A percentile compares a stretch with the other conserved stretches of the same genome.
Evolutionary conservation across 2,888 invertebrate species (phyloP).

Genomic region (Stramonita haemastoma): DNA sequence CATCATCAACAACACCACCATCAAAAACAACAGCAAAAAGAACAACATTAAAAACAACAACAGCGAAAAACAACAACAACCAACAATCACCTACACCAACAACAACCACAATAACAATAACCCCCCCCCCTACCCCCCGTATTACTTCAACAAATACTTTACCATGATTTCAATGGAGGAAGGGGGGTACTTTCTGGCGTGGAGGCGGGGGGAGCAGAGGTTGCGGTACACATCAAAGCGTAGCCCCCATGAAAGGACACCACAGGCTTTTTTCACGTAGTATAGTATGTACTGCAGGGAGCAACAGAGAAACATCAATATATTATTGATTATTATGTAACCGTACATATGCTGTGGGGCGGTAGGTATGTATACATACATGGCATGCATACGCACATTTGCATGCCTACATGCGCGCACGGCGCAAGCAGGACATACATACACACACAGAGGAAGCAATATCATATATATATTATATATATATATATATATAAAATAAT

Average conservation of each 20-base stretch:
- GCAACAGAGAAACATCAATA: constrained; percentile 71
- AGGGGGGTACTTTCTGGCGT: constrained; percentile 89
- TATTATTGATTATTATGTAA: too few species aligned
- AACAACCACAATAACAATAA: too few species aligned
- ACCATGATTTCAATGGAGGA: constrained; percentile 95
- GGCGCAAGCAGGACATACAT: neutral
- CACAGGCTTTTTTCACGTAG: constrained; percentile 83
- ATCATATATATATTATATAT: too few species aligned
- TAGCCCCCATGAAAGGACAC: constrained; percentile 83
- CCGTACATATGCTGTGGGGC: too few species aligned
- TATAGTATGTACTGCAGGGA: constrained; percentile 77
- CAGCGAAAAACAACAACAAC: too few species aligned
- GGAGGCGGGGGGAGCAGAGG: constrained; percentile 90
- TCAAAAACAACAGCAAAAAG: too few species aligned
- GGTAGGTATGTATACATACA: constrained; percentile 81
- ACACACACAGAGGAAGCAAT: neutral
- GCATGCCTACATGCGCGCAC: neutral
- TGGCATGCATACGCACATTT: neutral
- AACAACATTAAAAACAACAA: too few species aligned
- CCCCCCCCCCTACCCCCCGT: too few species aligned
- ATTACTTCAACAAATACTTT: constrained; percentile 72
- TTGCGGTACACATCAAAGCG: constrained; percentile 96
- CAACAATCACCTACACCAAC: too few species aligned
- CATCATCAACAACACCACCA: too few species aligned
- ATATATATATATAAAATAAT: too few species aligned